Evolutionary conservation across 2,797 vertebrate species (phyloP), one percentile per base, ranked within the genome.

Genomic region (Acomys russatus): DNA sequence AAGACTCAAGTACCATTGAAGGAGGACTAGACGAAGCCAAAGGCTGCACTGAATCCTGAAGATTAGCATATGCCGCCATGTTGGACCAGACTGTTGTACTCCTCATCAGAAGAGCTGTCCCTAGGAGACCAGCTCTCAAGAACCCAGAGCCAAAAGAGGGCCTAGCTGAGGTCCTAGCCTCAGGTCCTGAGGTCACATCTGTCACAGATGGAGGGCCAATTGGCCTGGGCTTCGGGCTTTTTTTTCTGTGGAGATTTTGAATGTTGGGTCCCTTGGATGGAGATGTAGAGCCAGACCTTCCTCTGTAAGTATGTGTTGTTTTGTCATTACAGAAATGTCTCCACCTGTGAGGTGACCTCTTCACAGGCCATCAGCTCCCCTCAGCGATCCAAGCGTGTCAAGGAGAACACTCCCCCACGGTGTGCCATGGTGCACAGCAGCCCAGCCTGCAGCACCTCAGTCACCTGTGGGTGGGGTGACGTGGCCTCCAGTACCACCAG

Each of bases 351-450:
- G 97, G 99, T 99, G 87, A 99, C 99, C 9, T 99, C 99, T 95
- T 99, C 99, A 1, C 99, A 99, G 98, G 98, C 98, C 17, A 96
- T 99, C 97, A 98, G 99, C 93, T 99, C 99, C 0, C 99, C 99
- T 0, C 99, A 99, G 98, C 99, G 99, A 93, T 99, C 99, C 1
- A 99, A 99, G 79, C 99, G 99, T 5, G 99, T 99, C 97, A 99
- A 99, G 98, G 99, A 99, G 98, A 99, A 99, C 98, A 99, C 99
- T 0, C 99, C 99, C 0, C 99, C 99, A 0, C 99, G 99, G 79
- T 99, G 99, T 4, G 99, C 99, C 23, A 99, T 99, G 98, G 99
- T 99, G 56, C 99, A 99, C 98, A 99, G 98, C 96, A 99, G 99
- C 97, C 98, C 99, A 0, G 98, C 99, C 98, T 99, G 99, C 91